Conservation (phyloP, 2,888 invertebrate species). For the Xylophagus ater region DNA sequence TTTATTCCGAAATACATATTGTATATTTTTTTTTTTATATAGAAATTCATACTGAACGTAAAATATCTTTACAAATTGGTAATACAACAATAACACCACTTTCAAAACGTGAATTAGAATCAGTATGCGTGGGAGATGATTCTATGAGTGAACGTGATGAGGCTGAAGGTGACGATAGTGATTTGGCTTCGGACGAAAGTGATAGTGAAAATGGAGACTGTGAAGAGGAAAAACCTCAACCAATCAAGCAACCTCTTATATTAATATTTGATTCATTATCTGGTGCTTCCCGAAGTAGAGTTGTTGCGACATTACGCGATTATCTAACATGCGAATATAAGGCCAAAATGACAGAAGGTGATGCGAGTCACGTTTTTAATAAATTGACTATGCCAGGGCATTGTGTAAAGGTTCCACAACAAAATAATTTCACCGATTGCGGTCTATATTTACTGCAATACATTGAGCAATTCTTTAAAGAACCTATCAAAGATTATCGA, state of each 20-base stretch:
- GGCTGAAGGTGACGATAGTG: conserved; percentile 71
- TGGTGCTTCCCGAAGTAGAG: conserved; percentile 63
- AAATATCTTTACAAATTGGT: conserved; percentile 51
- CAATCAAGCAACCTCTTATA: conserved; percentile 60
- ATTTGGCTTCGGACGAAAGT: conserved; percentile 45
- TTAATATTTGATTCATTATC: conserved; percentile 91
- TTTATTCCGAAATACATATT: conserved; percentile 5
- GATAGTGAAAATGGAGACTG: conserved; percentile 24
- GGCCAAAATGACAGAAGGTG: conserved; percentile 54
- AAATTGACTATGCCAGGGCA: conserved; percentile 78
- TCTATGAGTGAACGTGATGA: conserved; percentile 62
- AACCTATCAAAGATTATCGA: conserved; percentile 69
- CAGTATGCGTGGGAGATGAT: conserved; percentile 58
- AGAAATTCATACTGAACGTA: conserved; percentile 35
- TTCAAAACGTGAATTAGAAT: conserved; percentile 42
- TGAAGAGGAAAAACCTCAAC: conserved; percentile 15
- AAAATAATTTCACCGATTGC: conserved; percentile 94
- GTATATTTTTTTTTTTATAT: conserved; percentile 10
- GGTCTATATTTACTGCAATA: conserved; percentile 92
- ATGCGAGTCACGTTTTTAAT: conserved; percentile 49
- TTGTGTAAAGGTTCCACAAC: conserved; percentile 90
- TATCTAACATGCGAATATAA: conserved; percentile 81
- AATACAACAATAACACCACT: conserved; percentile 53
- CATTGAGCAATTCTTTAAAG: conserved; percentile 89
- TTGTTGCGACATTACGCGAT: conserved; percentile 82